Conservation (phyloP, 2,797 vertebrate species). For the Anabas testudineus region DNA sequence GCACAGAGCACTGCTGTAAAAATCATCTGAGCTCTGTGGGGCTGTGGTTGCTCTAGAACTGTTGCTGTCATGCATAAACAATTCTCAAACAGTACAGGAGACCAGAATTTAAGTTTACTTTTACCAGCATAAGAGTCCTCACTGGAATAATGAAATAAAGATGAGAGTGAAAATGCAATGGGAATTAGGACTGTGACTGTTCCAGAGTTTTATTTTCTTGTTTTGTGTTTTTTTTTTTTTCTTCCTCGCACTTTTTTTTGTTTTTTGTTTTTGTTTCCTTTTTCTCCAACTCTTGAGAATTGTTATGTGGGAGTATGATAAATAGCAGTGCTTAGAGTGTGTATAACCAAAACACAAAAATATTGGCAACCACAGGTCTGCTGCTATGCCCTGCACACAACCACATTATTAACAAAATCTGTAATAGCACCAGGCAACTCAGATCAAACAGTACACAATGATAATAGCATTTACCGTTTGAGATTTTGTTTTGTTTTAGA, state of each 20-base stretch:
- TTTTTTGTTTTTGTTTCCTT: slow-evolving; percentile 69
- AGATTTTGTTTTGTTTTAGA: slow-evolving; percentile 1
- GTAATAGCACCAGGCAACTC: slow-evolving; percentile 29
- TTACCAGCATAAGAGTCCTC: slow-evolving; percentile 52
- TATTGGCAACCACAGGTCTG: slow-evolving; percentile 59
- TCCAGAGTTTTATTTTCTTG: slow-evolving; percentile 56
- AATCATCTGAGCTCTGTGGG: slow-evolving; percentile 24
- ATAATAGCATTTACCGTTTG: slow-evolving; percentile 12
- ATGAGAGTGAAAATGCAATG: slow-evolving; percentile 72
- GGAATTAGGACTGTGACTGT: slow-evolving; percentile 63
- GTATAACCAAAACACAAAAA: slow-evolving; percentile 58
- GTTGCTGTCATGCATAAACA: slow-evolving; percentile 44
- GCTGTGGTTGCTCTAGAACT: slow-evolving; percentile 26
- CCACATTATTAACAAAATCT: slow-evolving; percentile 53
- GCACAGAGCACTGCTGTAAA: slow-evolving; percentile 21
- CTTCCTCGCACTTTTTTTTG: slow-evolving; percentile 61
- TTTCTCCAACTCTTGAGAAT: slow-evolving; percentile 67
- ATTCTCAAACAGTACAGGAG: slow-evolving; percentile 37
- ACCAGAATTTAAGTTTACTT: slow-evolving; percentile 69
- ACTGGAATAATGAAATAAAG: slow-evolving; percentile 75
- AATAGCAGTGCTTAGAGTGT: slow-evolving; percentile 59
- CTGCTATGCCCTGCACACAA: slow-evolving; percentile 28
- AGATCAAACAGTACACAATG: slow-evolving; percentile 43
- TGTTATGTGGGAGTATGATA: slow-evolving; percentile 69
- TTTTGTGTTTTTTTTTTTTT: slow-evolving; percentile 45